Base-by-base conservation (phyloP, 2,113 vertebrate genomes). In the Perca flavescens region DNA sequence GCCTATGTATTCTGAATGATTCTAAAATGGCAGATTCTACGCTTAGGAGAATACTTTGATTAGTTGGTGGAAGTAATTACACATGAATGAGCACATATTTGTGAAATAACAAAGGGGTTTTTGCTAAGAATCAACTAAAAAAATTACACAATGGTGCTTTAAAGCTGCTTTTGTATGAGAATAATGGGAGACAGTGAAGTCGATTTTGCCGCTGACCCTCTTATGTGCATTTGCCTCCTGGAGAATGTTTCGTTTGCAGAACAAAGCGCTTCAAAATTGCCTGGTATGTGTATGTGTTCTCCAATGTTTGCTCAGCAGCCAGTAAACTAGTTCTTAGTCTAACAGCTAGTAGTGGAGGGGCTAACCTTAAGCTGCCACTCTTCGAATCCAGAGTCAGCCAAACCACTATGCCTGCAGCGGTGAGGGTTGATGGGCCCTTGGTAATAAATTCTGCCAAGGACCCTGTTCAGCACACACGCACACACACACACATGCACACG, bases 331-430 rank as follows among this genome's bases (percentile, higher is more conserved):
- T 80, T 54, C 40, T 80, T 66, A 31, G 56, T 74, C 34, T 6
- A 65, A 52, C 70, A 57, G 64, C 21, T 16, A 34, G 43, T 34
- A 60, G 50, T 61, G n/a, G 40, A 76, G 62, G 74, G 62, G 17
- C 25, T 71, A 47, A 85, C 74, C 81, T 85, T 57, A 47, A 77
- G 84, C 63, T 80, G 67, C 69, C 60, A 58, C 75, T 52, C 64
- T 70, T 53, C 40, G 68, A 46, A 40, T 83, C 83, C 81, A 60
- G 85, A 82, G 82, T 88, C 75, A 89, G 86, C 83, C 40, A 43
- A 43, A 43, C 40, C 10, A 80, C n/a, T 40, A 3, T 9, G 79
- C 83, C 83, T 36, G 4, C 13, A 12, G 90, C 60, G 57, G 13
- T 62, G 64, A 64, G 36, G 2, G 63, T 19, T 74, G 70, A 17